phyloP scores from a whole-genome alignment of 2,888 invertebrate species.

The Diogma glabrata region DNA sequence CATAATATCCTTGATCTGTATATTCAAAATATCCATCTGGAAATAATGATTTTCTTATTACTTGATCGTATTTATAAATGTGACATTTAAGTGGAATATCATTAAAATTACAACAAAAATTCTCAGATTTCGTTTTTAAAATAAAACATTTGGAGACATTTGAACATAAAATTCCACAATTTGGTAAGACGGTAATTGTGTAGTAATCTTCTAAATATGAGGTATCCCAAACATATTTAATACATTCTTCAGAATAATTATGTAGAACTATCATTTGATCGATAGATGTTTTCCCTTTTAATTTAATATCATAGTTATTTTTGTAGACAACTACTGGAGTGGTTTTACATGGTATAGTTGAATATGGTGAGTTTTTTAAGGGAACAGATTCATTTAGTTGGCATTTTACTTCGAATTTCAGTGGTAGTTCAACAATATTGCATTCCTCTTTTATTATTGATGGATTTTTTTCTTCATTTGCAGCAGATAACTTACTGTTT shows the following conservation, averaged over 20 bases:
- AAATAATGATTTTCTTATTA: neutral
- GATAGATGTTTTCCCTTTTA: conserved; percentile 1
- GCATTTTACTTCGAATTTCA: neutral
- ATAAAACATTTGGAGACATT: neutral
- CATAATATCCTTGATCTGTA: neutral
- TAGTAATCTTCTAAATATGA: neutral
- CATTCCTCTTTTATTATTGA: no score
- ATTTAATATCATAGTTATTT: neutral
- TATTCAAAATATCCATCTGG: conserved; percentile 4
- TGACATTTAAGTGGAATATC: neutral
- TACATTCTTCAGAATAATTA: conserved; percentile 4
- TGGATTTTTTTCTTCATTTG: no score
- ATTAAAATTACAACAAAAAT: neutral
- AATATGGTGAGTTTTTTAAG: neutral
- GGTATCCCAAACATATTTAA: neutral
- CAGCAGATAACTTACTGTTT: neutral
- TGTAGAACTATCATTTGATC: neutral
- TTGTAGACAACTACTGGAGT: neutral
- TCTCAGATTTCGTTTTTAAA: neutral
- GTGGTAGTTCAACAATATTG: neutral
- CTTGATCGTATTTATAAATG: neutral
- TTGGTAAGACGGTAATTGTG: neutral
- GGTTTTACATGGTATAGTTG: neutral
- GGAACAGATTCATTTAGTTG: neutral
- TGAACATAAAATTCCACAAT: neutral